phyloP scores from a whole-genome alignment of 2,888 invertebrate genomes.

The Gymnocheta viridis region DNA sequence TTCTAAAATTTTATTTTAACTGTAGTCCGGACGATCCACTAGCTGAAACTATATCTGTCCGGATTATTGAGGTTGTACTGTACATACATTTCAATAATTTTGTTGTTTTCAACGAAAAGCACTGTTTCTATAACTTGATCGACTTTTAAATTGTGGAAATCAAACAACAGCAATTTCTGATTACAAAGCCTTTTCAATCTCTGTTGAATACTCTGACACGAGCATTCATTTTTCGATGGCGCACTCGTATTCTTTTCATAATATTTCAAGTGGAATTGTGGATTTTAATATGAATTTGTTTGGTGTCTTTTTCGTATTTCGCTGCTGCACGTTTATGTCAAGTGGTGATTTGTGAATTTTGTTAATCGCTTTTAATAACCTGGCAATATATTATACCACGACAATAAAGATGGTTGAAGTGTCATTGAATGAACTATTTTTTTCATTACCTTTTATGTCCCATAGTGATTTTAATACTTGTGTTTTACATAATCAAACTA shows the following conservation, averaged over 20 bases:
- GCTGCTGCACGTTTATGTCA: conserved; percentile 41
- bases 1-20: too few relatives aligned
- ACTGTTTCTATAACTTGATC: not conserved
- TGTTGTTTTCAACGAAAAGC: not conserved
- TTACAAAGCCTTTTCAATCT: not conserved
- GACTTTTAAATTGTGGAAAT: not conserved
- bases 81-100: conserved; percentile 18
- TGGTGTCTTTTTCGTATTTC: conserved; percentile 7
- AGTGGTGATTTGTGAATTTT: conserved; percentile 57
- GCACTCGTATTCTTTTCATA: conserved; percentile 1
- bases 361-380: conserved; percentile 57
- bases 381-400: conserved; percentile 22
- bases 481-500: conserved; percentile 19
- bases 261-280: conserved; percentile 22
- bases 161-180: not conserved
- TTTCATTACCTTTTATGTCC: not conserved
- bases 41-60: too few relatives aligned
- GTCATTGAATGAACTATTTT: conserved; percentile 13
- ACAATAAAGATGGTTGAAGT: conserved; percentile 17
- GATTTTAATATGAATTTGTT: conserved; percentile 18
- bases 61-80: too few relatives aligned
- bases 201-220: too few relatives aligned
- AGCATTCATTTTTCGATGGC: conserved; percentile 14
- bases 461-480: not conserved
- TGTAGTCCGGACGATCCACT: too few relatives aligned